Evolutionary conservation across 2,113 vertebrate species (phyloP).

Genomic region (Dicentrarchus labrax): DNA sequence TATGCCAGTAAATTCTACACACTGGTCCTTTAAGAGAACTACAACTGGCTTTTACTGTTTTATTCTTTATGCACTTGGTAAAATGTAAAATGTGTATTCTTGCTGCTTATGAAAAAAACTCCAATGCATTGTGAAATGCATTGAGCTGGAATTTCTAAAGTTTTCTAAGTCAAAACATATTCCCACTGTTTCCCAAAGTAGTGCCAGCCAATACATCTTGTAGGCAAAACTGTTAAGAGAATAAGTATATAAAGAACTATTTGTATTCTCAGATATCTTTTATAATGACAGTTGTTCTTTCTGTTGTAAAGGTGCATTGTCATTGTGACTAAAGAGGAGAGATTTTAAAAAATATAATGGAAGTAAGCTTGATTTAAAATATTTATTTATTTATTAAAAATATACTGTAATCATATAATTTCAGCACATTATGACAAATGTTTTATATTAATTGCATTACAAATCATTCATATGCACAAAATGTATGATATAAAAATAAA

Average conservation of each 20-base stretch:
- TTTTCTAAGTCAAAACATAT: not conserved
- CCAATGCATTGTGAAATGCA: not conserved
- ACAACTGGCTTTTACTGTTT: not conserved
- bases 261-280: not conserved
- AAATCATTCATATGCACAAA: constrained; percentile 42
- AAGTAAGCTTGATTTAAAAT: constrained; percentile 42
- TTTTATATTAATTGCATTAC: constrained; percentile 5
- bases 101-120: not conserved
- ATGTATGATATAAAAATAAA: constrained; percentile 63
- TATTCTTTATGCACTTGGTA: not conserved
- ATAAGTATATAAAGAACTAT: not conserved
- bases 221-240: not conserved
- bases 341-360: not conserved
- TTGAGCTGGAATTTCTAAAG: not conserved
- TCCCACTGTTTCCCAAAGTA: not conserved
- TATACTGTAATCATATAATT: constrained; percentile 64
- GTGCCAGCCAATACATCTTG: not conserved
- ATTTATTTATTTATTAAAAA: constrained; percentile 78
- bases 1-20: too few species aligned
- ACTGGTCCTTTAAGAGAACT: not conserved
- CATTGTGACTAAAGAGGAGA: not conserved
- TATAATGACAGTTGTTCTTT: not conserved
- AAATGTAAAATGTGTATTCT: not conserved
- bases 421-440: constrained; percentile 31
- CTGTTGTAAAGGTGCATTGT: not conserved